phyloP scores from a whole-genome alignment of 2,113 vertebrate genomes.

The Prolemur simus region DNA sequence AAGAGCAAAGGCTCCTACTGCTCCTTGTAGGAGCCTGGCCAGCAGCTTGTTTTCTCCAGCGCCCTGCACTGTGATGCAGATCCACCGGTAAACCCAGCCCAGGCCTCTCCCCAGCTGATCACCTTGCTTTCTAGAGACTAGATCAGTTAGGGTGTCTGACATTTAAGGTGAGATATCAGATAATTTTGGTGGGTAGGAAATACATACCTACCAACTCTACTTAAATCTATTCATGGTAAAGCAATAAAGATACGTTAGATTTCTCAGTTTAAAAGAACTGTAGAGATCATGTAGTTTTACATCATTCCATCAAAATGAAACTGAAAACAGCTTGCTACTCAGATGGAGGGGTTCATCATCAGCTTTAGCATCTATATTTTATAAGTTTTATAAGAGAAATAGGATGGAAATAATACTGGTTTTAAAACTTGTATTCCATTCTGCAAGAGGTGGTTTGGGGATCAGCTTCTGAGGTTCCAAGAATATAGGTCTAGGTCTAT shows the following conservation, averaged over 20 bases:
- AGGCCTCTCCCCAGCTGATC: background rate
- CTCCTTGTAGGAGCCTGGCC: too few species aligned
- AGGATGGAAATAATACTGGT: background rate
- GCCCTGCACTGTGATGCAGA: background rate
- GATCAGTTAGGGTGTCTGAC: background rate
- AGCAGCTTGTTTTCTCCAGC: background rate
- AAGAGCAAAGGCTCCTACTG: background rate
- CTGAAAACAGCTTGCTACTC: background rate
- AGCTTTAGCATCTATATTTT: background rate
- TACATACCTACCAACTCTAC: background rate
- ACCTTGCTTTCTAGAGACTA: background rate
- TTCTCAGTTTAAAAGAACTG: slow-evolving; percentile 12
- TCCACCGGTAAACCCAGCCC: background rate
- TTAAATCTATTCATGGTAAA: background rate
- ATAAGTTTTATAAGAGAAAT: background rate
- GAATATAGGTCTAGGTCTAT: background rate
- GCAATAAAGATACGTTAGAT: background rate
- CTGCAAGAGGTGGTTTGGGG: background rate
- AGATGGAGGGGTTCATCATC: background rate
- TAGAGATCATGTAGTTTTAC: background rate
- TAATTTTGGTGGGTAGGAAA: background rate
- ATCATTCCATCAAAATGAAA: background rate
- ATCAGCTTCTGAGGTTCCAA: background rate
- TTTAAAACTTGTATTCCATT: slow-evolving; percentile 30
- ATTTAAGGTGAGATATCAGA: background rate